Percentiles rank a stretch among this genome's conserved stretches.
Evolutionary conservation across 2,113 vertebrate species (phyloP).

Genomic region (Dascyllus trimaculatus): DNA sequence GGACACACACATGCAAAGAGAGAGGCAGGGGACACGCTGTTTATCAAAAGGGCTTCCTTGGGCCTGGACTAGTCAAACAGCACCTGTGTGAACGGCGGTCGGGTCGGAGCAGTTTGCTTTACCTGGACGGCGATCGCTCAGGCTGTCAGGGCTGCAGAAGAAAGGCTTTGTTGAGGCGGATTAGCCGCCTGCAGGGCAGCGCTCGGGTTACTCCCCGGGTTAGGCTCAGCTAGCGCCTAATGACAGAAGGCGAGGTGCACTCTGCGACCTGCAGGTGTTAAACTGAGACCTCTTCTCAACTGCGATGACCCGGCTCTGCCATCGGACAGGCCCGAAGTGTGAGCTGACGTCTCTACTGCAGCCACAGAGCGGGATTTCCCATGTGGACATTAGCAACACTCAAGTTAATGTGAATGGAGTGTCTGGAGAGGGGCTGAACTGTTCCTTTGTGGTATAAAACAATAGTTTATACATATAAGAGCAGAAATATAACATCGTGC

Average conservation of each 20-base stretch:
- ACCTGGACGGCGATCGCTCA: conserved; percentile 66
- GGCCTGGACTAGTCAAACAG: conserved; percentile 54
- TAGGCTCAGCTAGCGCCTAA: conserved; percentile 44
- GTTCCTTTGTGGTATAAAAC: not conserved
- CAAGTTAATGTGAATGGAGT: not conserved
- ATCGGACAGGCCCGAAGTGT: conserved; percentile 47
- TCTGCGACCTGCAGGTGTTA: conserved; percentile 69
- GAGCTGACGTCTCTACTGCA: conserved; percentile 50
- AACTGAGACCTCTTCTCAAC: conserved; percentile 63
- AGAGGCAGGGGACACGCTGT: conserved; percentile 13
- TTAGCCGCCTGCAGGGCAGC: conserved; percentile 54
- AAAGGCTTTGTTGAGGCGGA: conserved; percentile 67
- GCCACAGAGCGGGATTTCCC: not conserved
- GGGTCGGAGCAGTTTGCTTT: conserved; percentile 61
- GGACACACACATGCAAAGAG: conserved; percentile 16
- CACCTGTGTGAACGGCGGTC: conserved; percentile 65
- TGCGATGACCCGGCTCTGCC: conserved; percentile 24
- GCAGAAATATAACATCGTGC: not conserved
- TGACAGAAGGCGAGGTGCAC: conserved; percentile 57
- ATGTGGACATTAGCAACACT: not conserved
- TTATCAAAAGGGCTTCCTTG: conserved; percentile 44
- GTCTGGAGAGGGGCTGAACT: not conserved
- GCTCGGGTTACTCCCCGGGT: conserved; percentile 58
- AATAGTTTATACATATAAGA: not conserved
- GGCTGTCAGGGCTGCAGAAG: conserved; percentile 61